Percentiles rank a stretch among this genome's conserved stretches.
Evolutionary conservation across 2,113 vertebrate genomes (phyloP).

Genomic region (Tachuris rubrigastra): DNA sequence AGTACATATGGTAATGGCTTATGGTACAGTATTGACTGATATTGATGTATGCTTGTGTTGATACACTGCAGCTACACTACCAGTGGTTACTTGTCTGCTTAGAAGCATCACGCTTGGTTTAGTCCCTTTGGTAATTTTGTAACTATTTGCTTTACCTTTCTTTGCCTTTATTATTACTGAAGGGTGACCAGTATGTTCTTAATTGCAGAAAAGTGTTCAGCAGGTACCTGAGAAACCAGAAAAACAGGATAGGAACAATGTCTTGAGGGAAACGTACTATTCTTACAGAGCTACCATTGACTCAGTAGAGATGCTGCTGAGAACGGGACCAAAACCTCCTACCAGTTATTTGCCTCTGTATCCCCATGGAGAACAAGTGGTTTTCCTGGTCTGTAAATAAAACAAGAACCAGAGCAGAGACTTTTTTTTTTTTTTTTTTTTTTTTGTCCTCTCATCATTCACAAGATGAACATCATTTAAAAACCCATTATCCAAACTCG

Average conservation of each 20-base stretch:
- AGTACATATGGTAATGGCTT: not conserved
- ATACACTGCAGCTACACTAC: not conserved
- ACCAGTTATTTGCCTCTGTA: not conserved
- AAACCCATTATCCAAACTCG: slow-evolving; percentile 1
- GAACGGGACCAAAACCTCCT: not conserved
- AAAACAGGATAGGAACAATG: slow-evolving; percentile 14
- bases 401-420: not conserved
- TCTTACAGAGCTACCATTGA: not conserved
- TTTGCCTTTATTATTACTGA: slow-evolving; percentile 19
- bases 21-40: not conserved
- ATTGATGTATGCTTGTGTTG: not conserved
- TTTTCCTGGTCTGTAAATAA: not conserved
- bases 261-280: not conserved
- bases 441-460: not conserved
- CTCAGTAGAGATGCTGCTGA: not conserved
- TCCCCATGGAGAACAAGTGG: rapidly evolving
- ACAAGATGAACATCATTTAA: not conserved
- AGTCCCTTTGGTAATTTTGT: not conserved
- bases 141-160: slow-evolving; percentile 44
- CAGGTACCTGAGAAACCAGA: slow-evolving; percentile 48
- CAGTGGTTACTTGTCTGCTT: not conserved
- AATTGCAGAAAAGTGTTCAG: not conserved
- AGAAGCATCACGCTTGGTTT: not conserved
- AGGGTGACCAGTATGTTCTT: not conserved
- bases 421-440: not conserved